Evolutionary conservation across 2,113 vertebrate species (phyloP).

Genomic region (Serranochromis macrocephalus): DNA sequence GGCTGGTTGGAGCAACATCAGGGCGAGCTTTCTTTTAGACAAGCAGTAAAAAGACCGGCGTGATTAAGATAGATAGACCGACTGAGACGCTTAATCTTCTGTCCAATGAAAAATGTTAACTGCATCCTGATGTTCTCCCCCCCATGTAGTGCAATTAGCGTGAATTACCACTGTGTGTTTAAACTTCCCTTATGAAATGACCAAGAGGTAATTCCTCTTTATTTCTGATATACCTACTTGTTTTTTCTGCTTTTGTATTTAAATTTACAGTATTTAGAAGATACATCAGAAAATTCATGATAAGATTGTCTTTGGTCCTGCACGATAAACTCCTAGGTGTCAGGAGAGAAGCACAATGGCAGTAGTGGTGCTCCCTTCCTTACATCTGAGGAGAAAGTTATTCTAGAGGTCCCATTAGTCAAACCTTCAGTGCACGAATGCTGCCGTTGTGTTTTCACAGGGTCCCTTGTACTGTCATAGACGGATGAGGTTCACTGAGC

Average conservation of each 20-base stretch:
- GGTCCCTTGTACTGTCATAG: constrained; percentile 54
- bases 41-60: constrained; percentile 4
- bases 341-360: background rate
- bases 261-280: background rate
- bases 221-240: background rate
- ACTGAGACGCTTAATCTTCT: constrained; percentile 56
- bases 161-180: constrained; percentile 45
- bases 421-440: constrained; percentile 32
- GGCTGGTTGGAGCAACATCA: constrained; percentile 25
- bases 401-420: constrained; percentile 47
- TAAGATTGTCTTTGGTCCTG: background rate
- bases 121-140: constrained; percentile 63
- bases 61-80: constrained; percentile 68
- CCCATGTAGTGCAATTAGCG: constrained; percentile 30
- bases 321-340: background rate
- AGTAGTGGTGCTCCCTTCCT: background rate
- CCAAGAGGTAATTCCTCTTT: background rate
- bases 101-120: constrained; percentile 70
- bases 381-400: constrained; percentile 33
- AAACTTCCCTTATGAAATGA: constrained; percentile 17
- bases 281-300: background rate
- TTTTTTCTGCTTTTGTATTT: background rate
- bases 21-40: background rate
- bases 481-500: constrained; percentile 44
- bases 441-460: constrained; percentile 49